A percentile compares a stretch with the other conserved stretches of the same genome.
These are phyloP conservation scores for Scopus umbretta DNA, from an alignment of 2,113 vertebrate genomes.

Conservation along the genomic window DNA sequence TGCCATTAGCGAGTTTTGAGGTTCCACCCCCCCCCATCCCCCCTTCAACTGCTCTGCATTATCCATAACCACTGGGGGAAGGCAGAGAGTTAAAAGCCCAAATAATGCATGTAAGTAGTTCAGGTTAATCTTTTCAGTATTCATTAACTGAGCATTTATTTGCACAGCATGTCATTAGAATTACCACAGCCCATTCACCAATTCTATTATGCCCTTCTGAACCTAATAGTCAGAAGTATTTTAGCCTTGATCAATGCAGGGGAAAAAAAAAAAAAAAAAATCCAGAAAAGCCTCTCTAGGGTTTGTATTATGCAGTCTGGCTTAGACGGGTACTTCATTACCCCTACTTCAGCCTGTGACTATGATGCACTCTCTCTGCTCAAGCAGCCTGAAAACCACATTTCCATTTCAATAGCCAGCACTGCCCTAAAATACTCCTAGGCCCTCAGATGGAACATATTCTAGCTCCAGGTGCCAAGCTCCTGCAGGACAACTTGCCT, in stretches of 20 bases:
- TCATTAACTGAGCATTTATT: background rate
- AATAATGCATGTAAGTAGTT: background rate
- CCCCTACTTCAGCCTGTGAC: background rate
- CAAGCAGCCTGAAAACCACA: background rate
- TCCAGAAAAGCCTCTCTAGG: background rate
- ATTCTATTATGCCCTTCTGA: background rate
- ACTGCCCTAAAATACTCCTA: background rate
- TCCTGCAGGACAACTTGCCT: background rate
- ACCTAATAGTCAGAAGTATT: background rate
- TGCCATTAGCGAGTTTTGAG: background rate
- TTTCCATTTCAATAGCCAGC: slow-evolving; percentile 23
- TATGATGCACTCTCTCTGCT: background rate
- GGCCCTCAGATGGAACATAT: background rate
- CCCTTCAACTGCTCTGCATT: background rate
- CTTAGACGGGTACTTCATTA: background rate
- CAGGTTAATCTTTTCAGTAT: background rate
- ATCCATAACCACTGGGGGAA: background rate
- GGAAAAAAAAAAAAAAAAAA: background rate
- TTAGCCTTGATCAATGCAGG: background rate
- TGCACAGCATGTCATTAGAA: background rate
- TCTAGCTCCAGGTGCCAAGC: background rate
- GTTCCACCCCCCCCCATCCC: no score
- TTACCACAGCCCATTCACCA: background rate
- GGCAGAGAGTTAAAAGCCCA: background rate
- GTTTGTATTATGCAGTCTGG: background rate